Conservation (phyloP, 1,140 invertebrate species). For the Apis dorsata region DNA sequence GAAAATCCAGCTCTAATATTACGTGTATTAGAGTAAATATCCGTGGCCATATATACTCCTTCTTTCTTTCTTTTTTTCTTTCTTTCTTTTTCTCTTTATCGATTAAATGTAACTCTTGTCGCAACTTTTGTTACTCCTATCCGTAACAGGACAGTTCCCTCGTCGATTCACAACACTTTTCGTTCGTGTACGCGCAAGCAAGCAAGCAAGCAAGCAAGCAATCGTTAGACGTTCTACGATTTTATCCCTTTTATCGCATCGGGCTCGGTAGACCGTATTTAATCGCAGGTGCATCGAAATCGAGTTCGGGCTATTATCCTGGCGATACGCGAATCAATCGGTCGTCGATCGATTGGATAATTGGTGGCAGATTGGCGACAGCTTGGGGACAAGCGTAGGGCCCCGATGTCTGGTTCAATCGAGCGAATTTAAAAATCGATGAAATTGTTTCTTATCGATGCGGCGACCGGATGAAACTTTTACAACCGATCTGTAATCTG, state of each 20-base stretch:
- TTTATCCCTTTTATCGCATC: conserved; percentile 49
- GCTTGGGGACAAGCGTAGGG: conserved; percentile 40
- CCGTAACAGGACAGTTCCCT: no score
- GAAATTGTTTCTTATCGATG: conserved; percentile 50
- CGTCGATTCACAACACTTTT: no score
- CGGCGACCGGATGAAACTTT: background rate
- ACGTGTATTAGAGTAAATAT: no score
- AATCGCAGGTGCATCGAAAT: conserved; percentile 65
- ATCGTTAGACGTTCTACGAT: conserved; percentile 1
- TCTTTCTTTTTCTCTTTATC: no score
- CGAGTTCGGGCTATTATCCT: conserved; percentile 72
- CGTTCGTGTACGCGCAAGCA: no score
- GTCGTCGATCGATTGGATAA: conserved; percentile 74
- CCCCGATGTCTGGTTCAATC: conserved; percentile 49
- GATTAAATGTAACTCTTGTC: no score
- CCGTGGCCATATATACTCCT: no score
- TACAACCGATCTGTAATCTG: background rate
- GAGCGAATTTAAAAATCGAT: conserved; percentile 41
- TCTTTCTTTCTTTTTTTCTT: no score
- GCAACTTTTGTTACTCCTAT: no score
- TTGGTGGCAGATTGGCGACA: conserved; percentile 61
- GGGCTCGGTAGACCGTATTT: conserved; percentile 68
- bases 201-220: no score
- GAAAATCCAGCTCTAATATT: no score
- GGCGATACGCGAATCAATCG: conserved; percentile 73